Evolutionary conservation across 2,888 invertebrate genomes (phyloP).

Genomic region (Phania funesta): DNA sequence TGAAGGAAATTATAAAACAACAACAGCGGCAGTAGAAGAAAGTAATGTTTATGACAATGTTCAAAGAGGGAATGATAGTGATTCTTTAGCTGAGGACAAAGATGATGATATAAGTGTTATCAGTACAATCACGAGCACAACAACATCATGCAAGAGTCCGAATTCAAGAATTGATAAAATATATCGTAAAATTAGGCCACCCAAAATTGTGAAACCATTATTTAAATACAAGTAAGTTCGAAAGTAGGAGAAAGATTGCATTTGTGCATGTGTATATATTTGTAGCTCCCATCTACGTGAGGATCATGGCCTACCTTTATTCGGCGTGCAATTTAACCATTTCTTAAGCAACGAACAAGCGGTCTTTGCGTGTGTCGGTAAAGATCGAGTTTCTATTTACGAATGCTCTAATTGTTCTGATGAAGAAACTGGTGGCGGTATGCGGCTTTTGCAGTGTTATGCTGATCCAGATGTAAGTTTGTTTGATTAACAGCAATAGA

Average conservation of each 20-base stretch:
- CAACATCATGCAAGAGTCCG: conserved; percentile 90
- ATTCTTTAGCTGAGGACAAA: conserved; percentile 71
- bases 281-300: conserved; percentile 90
- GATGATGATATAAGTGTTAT: conserved; percentile 89
- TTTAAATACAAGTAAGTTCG: conserved; percentile 82
- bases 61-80: conserved; percentile 63
- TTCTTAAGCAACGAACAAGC: conserved; percentile 91
- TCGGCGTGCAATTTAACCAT: conserved; percentile 96
- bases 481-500: background rate
- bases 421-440: conserved; percentile 72
- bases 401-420: conserved; percentile 85
- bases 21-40: background rate
- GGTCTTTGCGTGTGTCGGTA: conserved; percentile 96
- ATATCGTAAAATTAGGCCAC: conserved; percentile 81
- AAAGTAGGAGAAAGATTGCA: background rate
- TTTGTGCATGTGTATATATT: background rate
- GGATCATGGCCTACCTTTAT: conserved; percentile 95
- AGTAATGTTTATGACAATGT: background rate
- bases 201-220: conserved; percentile 85
- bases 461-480: conserved; percentile 92
- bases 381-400: conserved; percentile 95
- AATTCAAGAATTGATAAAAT: conserved; percentile 82
- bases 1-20: background rate
- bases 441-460: conserved; percentile 93
- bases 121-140: conserved; percentile 90